These are phyloP conservation scores for Dione vanillae DNA, from an alignment of 2,888 invertebrate species.

Conservation along the genomic window DNA sequence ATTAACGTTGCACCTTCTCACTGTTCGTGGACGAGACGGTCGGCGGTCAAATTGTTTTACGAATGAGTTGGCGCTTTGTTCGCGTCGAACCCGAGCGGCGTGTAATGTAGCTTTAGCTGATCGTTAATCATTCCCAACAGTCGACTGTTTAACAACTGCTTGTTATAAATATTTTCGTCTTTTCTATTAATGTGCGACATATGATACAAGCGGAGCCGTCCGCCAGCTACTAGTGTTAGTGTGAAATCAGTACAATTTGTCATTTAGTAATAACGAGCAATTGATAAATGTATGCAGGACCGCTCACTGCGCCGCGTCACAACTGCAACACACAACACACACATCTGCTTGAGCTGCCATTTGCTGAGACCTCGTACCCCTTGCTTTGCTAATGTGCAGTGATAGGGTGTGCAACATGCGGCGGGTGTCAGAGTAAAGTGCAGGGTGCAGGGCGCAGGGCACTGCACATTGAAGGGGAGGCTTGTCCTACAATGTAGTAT, in stretches of 20 bases:
- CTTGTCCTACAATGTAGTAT: neutral
- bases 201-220: neutral
- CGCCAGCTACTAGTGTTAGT: neutral
- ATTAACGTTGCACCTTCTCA: slow-evolving; percentile 12
- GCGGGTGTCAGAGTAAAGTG: neutral
- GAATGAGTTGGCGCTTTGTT: slow-evolving; percentile 20
- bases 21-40: too few relatives aligned
- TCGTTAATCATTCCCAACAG: too few relatives aligned
- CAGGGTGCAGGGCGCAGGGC: neutral
- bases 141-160: slow-evolving; percentile 4
- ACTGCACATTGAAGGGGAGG: neutral
- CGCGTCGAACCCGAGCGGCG: too few relatives aligned
- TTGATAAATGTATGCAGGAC: neutral
- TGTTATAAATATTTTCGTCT: slow-evolving; percentile 6
- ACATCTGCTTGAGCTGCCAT: slow-evolving; percentile 2
- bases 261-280: slow-evolving; percentile 12
- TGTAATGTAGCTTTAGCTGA: slow-evolving; percentile 1
- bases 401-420: neutral
- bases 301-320: neutral
- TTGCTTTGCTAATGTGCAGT: neutral
- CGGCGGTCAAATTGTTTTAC: neutral
- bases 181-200: neutral
- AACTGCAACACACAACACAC: neutral
- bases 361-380: neutral
- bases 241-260: slow-evolving; percentile 14